Percentiles rank a stretch among this genome's conserved stretches.
Evolutionary conservation across 2,113 vertebrate genomes (phyloP).

Genomic region (Myocastor coypus): DNA sequence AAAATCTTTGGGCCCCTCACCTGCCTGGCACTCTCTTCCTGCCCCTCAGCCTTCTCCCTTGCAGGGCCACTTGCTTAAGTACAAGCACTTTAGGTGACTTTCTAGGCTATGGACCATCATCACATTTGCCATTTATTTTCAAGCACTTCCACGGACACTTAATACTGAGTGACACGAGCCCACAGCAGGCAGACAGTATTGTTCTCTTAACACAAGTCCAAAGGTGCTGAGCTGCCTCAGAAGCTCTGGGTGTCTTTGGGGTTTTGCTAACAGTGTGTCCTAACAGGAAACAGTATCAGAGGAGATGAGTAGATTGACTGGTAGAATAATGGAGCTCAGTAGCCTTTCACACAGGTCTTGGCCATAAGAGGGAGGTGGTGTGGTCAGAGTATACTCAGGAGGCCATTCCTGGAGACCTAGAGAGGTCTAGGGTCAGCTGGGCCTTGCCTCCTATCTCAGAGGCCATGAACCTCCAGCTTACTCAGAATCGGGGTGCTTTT

Average conservation of each 20-base stretch:
- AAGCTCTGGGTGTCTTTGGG: background rate
- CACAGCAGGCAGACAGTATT: background rate
- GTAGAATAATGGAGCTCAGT: background rate
- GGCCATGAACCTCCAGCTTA: background rate
- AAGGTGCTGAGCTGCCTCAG: background rate
- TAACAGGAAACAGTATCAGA: background rate
- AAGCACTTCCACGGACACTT: background rate
- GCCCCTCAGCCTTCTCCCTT: background rate
- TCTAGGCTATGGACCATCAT: background rate
- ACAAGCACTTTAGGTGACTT: background rate
- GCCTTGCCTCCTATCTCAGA: background rate
- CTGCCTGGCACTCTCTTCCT: background rate
- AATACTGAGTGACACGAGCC: background rate
- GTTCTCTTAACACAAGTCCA: background rate
- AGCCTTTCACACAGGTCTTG: background rate
- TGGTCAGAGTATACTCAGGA: background rate
- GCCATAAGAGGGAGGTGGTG: background rate
- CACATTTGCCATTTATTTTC: background rate
- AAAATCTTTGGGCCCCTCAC: background rate
- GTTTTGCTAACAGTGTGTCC: background rate
- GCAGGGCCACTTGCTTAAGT: background rate
- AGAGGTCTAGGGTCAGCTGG: background rate
- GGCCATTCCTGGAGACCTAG: background rate
- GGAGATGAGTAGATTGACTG: background rate
- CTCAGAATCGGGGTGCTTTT: background rate